phyloP scores from a whole-genome alignment of 2,888 invertebrate genomes.

The Atrina japonica region DNA sequence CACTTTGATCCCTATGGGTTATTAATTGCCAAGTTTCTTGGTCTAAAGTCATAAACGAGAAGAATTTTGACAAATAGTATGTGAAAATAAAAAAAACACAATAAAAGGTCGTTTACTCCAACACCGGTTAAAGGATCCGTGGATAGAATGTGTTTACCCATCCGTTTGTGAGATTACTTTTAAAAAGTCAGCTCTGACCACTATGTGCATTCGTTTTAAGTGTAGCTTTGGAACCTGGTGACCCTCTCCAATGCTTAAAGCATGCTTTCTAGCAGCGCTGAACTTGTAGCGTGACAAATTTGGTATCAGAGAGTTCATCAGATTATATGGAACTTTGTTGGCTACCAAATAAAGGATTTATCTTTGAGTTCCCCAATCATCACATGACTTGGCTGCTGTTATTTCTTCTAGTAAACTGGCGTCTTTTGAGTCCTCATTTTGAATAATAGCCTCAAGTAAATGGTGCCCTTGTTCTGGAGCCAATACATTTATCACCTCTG shows the following conservation, averaged over 20 bases:
- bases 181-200: too few species aligned
- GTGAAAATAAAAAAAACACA: too few species aligned
- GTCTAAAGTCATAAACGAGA: too few species aligned
- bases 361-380: slow-evolving; percentile 27
- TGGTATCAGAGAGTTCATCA: slow-evolving; percentile 12
- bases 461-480: slow-evolving; percentile 9
- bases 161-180: too few species aligned
- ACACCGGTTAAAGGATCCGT: too few species aligned
- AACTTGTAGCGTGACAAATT: slow-evolving; percentile 22
- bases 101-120: too few species aligned
- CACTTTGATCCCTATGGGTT: too few species aligned
- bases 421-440: not conserved
- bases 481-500: slow-evolving; percentile 7
- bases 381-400: slow-evolving; percentile 2
- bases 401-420: slow-evolving; percentile 4
- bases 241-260: slow-evolving; percentile 5
- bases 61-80: too few species aligned
- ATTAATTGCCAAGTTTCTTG: too few species aligned
- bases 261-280: slow-evolving; percentile 22
- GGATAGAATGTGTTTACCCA: too few species aligned
- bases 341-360: slow-evolving; percentile 21
- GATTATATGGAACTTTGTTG: slow-evolving; percentile 1
- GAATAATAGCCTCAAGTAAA: not conserved
- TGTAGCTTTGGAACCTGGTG: slow-evolving; percentile 1
- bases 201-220: slow-evolving; percentile 5